Conservation (phyloP, 2,113 vertebrate species). For the Acanthisitta chloris region DNA sequence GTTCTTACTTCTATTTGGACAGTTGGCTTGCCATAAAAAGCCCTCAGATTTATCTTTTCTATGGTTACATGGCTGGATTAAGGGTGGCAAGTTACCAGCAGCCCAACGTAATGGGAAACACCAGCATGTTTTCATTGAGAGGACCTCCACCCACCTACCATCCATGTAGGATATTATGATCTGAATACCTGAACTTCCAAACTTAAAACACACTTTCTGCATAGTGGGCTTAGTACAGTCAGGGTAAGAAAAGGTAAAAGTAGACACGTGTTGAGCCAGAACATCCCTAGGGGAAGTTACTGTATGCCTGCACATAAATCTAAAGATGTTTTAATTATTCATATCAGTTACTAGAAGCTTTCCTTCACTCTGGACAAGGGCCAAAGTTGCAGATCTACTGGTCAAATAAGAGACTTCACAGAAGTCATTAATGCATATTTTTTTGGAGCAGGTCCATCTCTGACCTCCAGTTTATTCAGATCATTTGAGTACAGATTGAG, state of each 20-base stretch:
- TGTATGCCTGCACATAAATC: not conserved
- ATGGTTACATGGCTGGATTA: not conserved
- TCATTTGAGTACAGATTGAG: not conserved
- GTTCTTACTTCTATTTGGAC: not conserved
- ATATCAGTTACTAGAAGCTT: not conserved
- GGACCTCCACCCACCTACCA: not conserved
- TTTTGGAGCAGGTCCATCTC: not conserved
- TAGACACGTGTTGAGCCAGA: not conserved
- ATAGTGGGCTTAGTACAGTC: not conserved
- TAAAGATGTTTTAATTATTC: not conserved
- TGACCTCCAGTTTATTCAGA: not conserved
- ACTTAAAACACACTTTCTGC: not conserved
- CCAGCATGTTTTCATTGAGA: not conserved
- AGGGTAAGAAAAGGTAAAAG: not conserved
- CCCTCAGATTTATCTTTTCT: not conserved
- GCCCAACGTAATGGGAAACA: not conserved
- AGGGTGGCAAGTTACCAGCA: not conserved
- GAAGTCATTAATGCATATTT: not conserved
- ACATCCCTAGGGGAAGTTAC: not conserved
- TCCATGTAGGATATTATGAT: not conserved
- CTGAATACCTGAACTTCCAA: not conserved
- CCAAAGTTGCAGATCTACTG: not conserved
- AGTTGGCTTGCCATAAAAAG: not conserved
- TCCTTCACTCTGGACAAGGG: not conserved
- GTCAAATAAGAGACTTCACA: not conserved